These are phyloP conservation scores for Poecilia velifera DNA, from an alignment of 2,797 vertebrate genomes.

Conservation along the genomic window DNA sequence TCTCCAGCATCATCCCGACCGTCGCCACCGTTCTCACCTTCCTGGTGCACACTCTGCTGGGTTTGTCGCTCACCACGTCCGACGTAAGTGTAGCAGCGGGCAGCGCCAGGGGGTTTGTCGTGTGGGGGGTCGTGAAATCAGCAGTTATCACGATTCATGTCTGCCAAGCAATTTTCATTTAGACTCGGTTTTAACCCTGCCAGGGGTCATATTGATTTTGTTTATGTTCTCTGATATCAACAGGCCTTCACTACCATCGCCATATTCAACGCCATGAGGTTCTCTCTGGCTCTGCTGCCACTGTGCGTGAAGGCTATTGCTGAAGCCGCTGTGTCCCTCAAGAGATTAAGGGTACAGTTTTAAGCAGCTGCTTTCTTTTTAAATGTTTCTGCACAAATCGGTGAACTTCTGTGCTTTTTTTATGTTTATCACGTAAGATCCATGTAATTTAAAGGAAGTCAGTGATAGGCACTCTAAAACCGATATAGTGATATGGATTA, in stretches of 20 bases:
- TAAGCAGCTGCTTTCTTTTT: not conserved
- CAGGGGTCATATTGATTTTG: not conserved
- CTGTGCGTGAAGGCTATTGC: slow-evolving; percentile 77
- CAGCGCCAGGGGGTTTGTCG: no score
- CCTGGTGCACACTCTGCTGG: slow-evolving; percentile 78
- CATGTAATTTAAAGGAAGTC: not conserved
- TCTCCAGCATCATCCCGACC: slow-evolving; percentile 73
- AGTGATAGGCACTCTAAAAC: not conserved
- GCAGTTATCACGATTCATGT: not conserved
- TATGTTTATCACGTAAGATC: not conserved
- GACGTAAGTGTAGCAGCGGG: slow-evolving; percentile 50
- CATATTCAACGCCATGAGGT: slow-evolving; percentile 85
- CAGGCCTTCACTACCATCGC: slow-evolving; percentile 86
- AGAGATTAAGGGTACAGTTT: slow-evolving; percentile 80
- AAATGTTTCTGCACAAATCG: not conserved
- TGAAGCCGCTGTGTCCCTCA: slow-evolving; percentile 79
- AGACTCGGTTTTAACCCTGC: not conserved
- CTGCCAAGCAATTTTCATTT: not conserved
- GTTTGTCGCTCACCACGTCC: slow-evolving; percentile 65
- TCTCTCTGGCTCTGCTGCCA: slow-evolving; percentile 79
- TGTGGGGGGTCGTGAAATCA: not conserved
- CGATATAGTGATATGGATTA: not conserved
- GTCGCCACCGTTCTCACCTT: slow-evolving; percentile 82
- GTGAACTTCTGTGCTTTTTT: not conserved
- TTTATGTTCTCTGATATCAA: slow-evolving; percentile 7